Conservation (phyloP, 2,888 invertebrate genomes). For the Drosophila prostipennis region DNA sequence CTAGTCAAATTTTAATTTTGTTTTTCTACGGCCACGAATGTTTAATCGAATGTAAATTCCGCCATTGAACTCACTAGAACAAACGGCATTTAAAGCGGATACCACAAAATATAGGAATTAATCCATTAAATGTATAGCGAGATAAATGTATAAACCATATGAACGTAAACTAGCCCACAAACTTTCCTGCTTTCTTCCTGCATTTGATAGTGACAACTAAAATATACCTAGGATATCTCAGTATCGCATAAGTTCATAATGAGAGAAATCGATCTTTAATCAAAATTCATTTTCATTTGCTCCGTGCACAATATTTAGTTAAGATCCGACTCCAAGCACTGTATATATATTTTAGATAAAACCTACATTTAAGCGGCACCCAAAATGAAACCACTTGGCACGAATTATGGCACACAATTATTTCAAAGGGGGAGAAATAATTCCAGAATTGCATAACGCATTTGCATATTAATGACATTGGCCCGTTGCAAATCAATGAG, state of each 20-base stretch:
- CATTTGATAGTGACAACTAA: constrained; percentile 19
- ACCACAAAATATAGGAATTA: constrained; percentile 27
- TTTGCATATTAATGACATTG: constrained; percentile 37
- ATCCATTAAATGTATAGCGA: constrained; percentile 15
- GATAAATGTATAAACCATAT: constrained; percentile 40
- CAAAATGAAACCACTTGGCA: constrained; percentile 45
- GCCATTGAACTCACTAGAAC: constrained; percentile 17
- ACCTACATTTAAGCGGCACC: constrained; percentile 34
- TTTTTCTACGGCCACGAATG: constrained; percentile 27
- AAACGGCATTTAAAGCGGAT: constrained; percentile 33
- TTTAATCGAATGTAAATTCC: constrained; percentile 9
- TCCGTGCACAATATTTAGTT: constrained; percentile 6
- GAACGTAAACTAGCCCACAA: constrained; percentile 26
- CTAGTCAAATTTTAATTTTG: constrained; percentile 66
- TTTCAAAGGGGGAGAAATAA: constrained; percentile 8
- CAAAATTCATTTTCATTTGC: constrained; percentile 10
- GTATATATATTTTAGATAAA: constrained; percentile 45
- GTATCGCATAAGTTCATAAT: background rate
- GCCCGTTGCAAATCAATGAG: constrained; percentile 6
- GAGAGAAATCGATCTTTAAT: constrained; percentile 1
- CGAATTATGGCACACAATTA: constrained; percentile 29
- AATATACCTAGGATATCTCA: constrained; percentile 10
- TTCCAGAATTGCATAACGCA: constrained; percentile 19
- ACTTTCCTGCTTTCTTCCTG: constrained; percentile 22
- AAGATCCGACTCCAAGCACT: constrained; percentile 32